phyloP scores from a whole-genome alignment of 2,113 vertebrate genomes.

The Uropsilus gracilis region DNA sequence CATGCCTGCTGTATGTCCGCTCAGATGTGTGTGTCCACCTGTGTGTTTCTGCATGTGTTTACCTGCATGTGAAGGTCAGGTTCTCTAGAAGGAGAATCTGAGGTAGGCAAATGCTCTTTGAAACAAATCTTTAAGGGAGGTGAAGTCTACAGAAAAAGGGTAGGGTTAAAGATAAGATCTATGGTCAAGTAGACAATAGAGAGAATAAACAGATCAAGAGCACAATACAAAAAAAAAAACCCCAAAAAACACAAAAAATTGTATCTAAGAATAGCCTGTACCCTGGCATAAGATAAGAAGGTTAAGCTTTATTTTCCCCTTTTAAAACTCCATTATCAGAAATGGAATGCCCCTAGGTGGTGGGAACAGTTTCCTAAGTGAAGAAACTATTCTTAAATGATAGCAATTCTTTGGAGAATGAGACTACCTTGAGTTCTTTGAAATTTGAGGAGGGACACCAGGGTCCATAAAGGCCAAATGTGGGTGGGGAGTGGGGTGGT shows the following conservation, averaged over 20 bases:
- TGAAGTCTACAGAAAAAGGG: not conserved
- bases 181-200: not conserved
- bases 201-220: not conserved
- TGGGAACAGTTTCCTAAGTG: not conserved
- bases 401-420: not conserved
- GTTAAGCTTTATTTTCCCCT: not conserved
- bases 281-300: not conserved
- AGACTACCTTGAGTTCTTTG: not conserved
- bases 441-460: fast-evolving
- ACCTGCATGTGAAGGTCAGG: not conserved
- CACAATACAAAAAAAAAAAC: not conserved
- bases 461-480: not conserved
- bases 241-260: not conserved
- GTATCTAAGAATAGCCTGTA: not conserved
- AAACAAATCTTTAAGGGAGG: not conserved
- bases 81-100: not conserved
- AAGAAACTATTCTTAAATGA: not conserved
- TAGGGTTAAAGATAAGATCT: not conserved
- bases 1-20: not conserved
- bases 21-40: fast-evolving
- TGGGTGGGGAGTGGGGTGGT: not conserved
- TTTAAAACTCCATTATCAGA: not conserved
- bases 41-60: not conserved
- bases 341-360: too few species aligned
- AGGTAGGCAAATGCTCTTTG: not conserved